These are phyloP conservation scores for Drosophila lacteicornis DNA, from an alignment of 1,140 invertebrate genomes.

Conservation along the genomic window DNA sequence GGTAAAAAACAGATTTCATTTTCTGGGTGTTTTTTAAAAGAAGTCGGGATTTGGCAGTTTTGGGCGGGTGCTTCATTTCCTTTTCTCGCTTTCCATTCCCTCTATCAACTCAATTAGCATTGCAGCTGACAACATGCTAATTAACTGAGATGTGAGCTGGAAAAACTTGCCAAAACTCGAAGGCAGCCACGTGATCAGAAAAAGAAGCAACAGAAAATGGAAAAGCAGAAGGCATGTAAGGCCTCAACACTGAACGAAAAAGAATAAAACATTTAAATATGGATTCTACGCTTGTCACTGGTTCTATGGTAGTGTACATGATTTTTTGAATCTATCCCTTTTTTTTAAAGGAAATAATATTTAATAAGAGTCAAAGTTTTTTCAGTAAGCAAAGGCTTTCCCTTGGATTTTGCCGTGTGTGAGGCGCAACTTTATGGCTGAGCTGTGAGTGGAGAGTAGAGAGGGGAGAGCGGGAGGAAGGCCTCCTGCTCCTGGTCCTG, in stretches of 20 bases:
- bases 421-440: not conserved
- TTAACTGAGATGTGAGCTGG: conserved; percentile 68
- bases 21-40: not conserved
- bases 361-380: too few relatives aligned
- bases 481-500: conserved; percentile 10
- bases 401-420: not conserved
- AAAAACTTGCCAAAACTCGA: conserved; percentile 55
- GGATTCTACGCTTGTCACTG: not conserved
- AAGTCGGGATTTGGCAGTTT: not conserved
- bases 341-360: not conserved
- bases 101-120: conserved; percentile 71
- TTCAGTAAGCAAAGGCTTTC: too few relatives aligned
- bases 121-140: conserved; percentile 73
- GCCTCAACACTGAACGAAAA: not conserved
- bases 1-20: conserved; percentile 3
- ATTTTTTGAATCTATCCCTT: not conserved
- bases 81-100: not conserved
- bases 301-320: too few relatives aligned
- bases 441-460: not conserved
- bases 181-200: conserved; percentile 28
- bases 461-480: not conserved
- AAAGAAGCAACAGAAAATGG: conserved; percentile 11
- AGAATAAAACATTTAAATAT: not conserved
- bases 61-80: conserved; percentile 4
- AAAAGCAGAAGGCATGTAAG: not conserved